phyloP scores from a whole-genome alignment of 2,113 vertebrate genomes.

The Micromys minutus region DNA sequence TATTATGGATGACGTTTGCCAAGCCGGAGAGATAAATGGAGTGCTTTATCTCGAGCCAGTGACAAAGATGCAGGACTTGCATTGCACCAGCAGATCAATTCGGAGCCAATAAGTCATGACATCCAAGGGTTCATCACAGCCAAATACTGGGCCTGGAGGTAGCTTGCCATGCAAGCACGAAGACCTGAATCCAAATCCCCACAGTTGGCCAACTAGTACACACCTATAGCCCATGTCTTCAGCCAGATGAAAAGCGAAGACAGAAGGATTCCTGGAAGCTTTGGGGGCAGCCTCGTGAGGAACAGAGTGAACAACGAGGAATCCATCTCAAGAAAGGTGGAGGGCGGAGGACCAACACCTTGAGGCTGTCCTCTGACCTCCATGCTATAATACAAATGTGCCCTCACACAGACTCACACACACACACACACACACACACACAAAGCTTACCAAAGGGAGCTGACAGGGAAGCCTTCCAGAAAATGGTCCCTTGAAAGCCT shows the following conservation, averaged over 20 bases:
- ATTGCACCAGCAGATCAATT: constrained; percentile 78
- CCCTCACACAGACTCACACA: neutral
- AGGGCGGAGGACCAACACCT: neutral
- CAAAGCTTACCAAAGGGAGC: neutral
- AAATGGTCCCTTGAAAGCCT: neutral
- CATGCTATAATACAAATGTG: neutral
- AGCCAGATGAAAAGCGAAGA: neutral
- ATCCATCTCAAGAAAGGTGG: neutral
- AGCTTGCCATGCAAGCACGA: neutral
- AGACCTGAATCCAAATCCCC: neutral
- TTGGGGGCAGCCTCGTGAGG: neutral
- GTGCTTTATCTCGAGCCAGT: constrained; percentile 55
- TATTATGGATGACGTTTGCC: constrained; percentile 58
- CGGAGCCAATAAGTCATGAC: constrained; percentile 77
- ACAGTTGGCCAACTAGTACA: neutral
- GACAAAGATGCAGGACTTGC: constrained; percentile 63
- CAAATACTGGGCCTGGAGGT: neutral
- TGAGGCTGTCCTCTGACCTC: neutral
- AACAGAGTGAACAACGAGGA: neutral
- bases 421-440: neutral
- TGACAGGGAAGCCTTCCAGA: neutral
- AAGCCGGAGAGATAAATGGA: constrained; percentile 58
- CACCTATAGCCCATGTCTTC: neutral
- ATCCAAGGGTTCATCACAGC: constrained; percentile 56
- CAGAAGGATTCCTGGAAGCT: neutral